These are phyloP conservation scores for Neodon shergylaensis DNA, from an alignment of 2,113 vertebrate species.

Conservation along the genomic window DNA sequence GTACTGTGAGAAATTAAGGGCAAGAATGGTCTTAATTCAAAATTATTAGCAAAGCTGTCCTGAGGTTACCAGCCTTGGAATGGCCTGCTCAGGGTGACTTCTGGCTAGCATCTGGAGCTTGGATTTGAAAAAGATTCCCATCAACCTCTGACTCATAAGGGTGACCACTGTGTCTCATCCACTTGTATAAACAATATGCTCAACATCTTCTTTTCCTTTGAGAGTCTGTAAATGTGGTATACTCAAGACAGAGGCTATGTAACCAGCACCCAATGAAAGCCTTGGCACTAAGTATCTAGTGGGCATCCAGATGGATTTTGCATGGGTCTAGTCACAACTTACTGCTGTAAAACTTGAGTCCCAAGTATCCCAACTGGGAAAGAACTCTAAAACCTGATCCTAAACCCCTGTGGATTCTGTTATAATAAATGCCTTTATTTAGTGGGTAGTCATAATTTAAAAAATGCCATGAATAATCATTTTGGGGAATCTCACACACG, in stretches of 20 bases:
- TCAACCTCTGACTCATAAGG: background rate
- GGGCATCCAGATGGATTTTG: background rate
- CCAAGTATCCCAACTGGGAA: background rate
- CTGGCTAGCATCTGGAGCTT: background rate
- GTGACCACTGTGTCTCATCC: background rate
- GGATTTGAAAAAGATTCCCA: background rate
- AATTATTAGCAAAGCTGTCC: background rate
- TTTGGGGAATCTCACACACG: background rate
- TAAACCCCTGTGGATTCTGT: background rate
- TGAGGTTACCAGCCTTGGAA: background rate
- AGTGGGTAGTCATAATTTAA: background rate
- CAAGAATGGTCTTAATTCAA: background rate
- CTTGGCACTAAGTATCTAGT: background rate
- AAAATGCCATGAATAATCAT: background rate
- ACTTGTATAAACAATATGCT: background rate
- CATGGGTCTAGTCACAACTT: background rate
- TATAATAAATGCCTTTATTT: background rate
- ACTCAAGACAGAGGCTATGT: background rate
- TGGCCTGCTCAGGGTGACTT: background rate
- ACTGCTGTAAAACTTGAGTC: background rate
- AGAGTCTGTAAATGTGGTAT: background rate
- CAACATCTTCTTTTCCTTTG: background rate
- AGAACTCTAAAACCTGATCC: background rate
- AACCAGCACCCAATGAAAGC: background rate
- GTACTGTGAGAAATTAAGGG: background rate